Conservation (phyloP, 2,797 vertebrate species). For the Spinus pinus region DNA sequence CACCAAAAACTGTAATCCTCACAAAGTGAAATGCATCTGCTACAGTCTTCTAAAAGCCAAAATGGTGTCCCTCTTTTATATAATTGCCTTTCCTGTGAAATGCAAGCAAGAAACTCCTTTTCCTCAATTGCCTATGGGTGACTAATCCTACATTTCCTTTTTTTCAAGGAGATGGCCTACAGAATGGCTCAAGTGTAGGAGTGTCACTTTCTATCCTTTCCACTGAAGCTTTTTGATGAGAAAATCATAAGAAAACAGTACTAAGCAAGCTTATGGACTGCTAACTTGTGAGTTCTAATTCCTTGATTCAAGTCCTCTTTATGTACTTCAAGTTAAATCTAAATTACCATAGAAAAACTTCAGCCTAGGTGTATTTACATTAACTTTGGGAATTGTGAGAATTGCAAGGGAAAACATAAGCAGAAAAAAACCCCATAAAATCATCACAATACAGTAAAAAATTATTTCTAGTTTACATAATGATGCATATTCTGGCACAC, state of each 20-base stretch:
- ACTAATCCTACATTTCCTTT: not conserved
- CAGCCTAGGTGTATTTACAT: conserved; percentile 62
- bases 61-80: not conserved
- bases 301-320: not conserved
- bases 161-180: not conserved
- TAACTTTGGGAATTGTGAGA: conserved; percentile 66
- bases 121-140: not conserved
- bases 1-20: not conserved
- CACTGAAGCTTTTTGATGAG: not conserved
- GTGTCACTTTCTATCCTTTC: not conserved
- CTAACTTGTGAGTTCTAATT: not conserved
- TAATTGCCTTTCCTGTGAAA: not conserved
- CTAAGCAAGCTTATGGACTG: not conserved
- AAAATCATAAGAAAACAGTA: not conserved
- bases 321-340: not conserved
- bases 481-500: not conserved
- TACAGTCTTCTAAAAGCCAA: not conserved
- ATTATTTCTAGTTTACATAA: conserved; percentile 51
- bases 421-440: conserved; percentile 61
- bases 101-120: not conserved
- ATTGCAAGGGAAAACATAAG: conserved; percentile 24
- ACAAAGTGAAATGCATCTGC: not conserved
- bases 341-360: conserved; percentile 36
- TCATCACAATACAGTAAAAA: conserved; percentile 49
- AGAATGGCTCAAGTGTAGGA: not conserved